Percentiles rank a stretch among this genome's conserved stretches.
These are phyloP conservation scores for Dinocampus coccinellae DNA, from an alignment of 2,888 invertebrate species.

Conservation along the genomic window DNA sequence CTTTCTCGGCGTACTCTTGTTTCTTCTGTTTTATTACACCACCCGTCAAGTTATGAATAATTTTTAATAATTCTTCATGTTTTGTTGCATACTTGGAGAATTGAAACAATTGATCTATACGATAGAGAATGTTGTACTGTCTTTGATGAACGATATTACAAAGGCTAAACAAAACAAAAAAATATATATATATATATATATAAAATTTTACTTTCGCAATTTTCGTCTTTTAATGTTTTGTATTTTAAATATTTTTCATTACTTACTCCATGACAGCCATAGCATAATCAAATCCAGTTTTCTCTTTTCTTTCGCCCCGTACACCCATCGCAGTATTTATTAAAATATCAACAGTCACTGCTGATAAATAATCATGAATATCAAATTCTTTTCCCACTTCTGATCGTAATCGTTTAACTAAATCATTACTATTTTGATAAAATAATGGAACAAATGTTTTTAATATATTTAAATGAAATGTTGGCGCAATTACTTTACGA, in stretches of 20 bases:
- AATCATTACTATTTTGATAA: conserved; percentile 69
- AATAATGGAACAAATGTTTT: conserved; percentile 72
- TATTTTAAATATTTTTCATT: not conserved
- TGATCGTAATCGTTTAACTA: conserved; percentile 65
- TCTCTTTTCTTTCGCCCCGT: conserved; percentile 68
- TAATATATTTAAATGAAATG: conserved; percentile 71
- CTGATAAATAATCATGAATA: conserved; percentile 71
- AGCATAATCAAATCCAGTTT: conserved; percentile 72
- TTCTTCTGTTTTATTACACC: conserved; percentile 64
- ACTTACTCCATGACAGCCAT: conserved; percentile 74
- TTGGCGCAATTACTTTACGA: conserved; percentile 72
- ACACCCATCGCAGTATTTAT: conserved; percentile 74
- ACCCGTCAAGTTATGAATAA: conserved; percentile 71
- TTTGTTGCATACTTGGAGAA: conserved; percentile 68
- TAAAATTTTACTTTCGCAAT: too few relatives aligned
- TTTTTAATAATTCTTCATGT: conserved; percentile 68
- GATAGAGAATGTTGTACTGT: conserved; percentile 70
- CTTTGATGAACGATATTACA: conserved; percentile 72
- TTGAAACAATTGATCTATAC: conserved; percentile 70
- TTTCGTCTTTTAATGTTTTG: not conserved
- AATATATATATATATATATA: not conserved
- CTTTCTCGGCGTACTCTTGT: conserved; percentile 45
- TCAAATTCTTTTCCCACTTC: conserved; percentile 70
- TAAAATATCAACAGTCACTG: conserved; percentile 71
- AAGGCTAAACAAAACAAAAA: conserved; percentile 65